Percentiles rank a stretch among this genome's conserved stretches.
These are phyloP conservation scores for Spodoptera picta DNA, from an alignment of 2,888 invertebrate species.

Conservation along the genomic window DNA sequence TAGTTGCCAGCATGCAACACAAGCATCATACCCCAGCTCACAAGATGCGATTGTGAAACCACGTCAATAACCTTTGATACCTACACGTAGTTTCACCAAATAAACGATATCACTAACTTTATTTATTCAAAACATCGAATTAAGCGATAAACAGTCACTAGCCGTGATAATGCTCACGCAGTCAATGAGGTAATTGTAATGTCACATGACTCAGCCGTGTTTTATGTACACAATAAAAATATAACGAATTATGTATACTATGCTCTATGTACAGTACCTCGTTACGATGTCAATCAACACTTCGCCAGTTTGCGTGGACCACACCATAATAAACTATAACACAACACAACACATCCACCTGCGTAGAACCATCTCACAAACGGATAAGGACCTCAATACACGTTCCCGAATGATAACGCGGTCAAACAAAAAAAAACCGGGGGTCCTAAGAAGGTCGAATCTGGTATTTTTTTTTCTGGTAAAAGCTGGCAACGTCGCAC, in stretches of 20 bases:
- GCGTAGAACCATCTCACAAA: constrained; percentile 81
- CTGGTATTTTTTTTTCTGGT: constrained; percentile 86
- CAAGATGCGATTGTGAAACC: constrained; percentile 35
- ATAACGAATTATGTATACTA: constrained; percentile 53
- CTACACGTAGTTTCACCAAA: constrained; percentile 30
- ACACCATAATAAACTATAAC: constrained; percentile 85
- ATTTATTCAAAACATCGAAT: constrained; percentile 55
- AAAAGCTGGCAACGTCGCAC: constrained; percentile 87
- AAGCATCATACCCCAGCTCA: constrained; percentile 26
- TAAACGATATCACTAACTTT: constrained; percentile 47
- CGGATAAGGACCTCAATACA: constrained; percentile 83
- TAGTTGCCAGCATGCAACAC: constrained; percentile 32
- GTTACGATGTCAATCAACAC: constrained; percentile 85
- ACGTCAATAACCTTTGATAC: constrained; percentile 56
- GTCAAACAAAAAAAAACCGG: constrained; percentile 86
- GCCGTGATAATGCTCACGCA: constrained; percentile 59
- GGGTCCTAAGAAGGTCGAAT: constrained; percentile 89
- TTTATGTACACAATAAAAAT: constrained; percentile 57
- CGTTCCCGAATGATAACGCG: constrained; percentile 87
- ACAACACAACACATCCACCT: constrained; percentile 82
- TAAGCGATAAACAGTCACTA: constrained; percentile 52
- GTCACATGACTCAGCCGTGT: constrained; percentile 63
- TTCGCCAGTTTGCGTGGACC: constrained; percentile 85
- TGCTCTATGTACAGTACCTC: constrained; percentile 71
- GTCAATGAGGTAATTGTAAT: constrained; percentile 61